Conservation (phyloP, 2,113 vertebrate genomes). For the Ophiodon elongatus region DNA sequence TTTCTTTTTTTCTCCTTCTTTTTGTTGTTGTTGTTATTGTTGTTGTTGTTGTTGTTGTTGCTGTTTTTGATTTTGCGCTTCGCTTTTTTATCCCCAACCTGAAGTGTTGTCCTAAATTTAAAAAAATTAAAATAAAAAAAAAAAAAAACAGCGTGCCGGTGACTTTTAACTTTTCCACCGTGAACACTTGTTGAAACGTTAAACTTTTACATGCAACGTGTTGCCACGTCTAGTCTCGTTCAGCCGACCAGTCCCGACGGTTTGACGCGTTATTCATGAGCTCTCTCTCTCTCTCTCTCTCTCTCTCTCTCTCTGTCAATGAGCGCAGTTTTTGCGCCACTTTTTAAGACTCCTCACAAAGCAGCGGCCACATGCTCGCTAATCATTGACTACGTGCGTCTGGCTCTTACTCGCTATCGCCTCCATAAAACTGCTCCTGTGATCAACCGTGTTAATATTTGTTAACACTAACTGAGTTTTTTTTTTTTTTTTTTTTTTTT, state of each 20-base stretch:
- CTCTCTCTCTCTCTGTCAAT: neutral
- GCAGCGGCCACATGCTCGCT: constrained; percentile 71
- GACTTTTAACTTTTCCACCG: neutral
- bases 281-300: too few species aligned
- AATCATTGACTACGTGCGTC: constrained; percentile 67
- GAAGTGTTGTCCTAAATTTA: too few species aligned
- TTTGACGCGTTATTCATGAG: neutral
- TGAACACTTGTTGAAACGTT: neutral
- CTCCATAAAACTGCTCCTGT: neutral
- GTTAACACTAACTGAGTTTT: neutral
- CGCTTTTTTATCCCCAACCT: too few species aligned
- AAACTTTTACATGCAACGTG: constrained; percentile 7
- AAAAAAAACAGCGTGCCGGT: too few species aligned
- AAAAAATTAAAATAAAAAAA: too few species aligned
- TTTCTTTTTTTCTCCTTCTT: neutral
- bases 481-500: neutral
- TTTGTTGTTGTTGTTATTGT: too few species aligned
- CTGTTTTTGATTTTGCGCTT: neutral
- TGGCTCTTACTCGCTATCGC: constrained; percentile 13
- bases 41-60: too few species aligned
- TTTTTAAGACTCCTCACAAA: constrained; percentile 54
- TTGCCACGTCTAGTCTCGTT: constrained; percentile 21
- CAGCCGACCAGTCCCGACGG: neutral
- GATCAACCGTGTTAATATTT: neutral
- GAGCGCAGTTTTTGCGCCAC: constrained; percentile 58